These are phyloP conservation scores for Morelia viridis DNA, from an alignment of 2,797 vertebrate genomes.

Conservation along the genomic window DNA sequence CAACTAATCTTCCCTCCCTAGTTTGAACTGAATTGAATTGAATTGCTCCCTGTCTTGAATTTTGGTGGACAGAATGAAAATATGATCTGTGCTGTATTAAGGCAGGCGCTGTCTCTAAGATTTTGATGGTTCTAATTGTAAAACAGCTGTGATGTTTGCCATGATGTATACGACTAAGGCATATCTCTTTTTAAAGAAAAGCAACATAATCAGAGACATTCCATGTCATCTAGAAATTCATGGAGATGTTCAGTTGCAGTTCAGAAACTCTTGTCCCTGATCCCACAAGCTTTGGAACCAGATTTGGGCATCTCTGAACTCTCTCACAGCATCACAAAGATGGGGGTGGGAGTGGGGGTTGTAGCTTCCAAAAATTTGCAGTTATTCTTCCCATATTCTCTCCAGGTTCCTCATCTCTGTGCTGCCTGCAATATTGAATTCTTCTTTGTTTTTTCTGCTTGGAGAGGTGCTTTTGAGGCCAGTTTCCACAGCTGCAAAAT, in stretches of 20 bases:
- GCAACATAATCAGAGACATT: constrained; percentile 65
- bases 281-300: constrained; percentile 61
- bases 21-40: not conserved
- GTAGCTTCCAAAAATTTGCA: constrained; percentile 31
- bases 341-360: not conserved
- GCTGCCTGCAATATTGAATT: not conserved
- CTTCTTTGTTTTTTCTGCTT: not conserved
- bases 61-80: not conserved
- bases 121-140: not conserved
- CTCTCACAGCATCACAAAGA: not conserved
- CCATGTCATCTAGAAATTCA: constrained; percentile 59
- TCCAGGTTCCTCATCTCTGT: not conserved
- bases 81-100: not conserved
- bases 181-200: constrained; percentile 60
- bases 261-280: constrained; percentile 63
- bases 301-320: constrained; percentile 41
- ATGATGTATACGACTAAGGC: constrained; percentile 53
- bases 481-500: not conserved
- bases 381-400: not conserved
- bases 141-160: constrained; percentile 52
- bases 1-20: not conserved
- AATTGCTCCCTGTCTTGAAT: not conserved
- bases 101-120: not conserved
- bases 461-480: not conserved
- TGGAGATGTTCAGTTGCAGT: constrained; percentile 61